Evolutionary conservation across 2,113 vertebrate species (phyloP), one percentile per base, ranked within the genome.

Genomic region (Coptodon bakossiorum): DNA sequence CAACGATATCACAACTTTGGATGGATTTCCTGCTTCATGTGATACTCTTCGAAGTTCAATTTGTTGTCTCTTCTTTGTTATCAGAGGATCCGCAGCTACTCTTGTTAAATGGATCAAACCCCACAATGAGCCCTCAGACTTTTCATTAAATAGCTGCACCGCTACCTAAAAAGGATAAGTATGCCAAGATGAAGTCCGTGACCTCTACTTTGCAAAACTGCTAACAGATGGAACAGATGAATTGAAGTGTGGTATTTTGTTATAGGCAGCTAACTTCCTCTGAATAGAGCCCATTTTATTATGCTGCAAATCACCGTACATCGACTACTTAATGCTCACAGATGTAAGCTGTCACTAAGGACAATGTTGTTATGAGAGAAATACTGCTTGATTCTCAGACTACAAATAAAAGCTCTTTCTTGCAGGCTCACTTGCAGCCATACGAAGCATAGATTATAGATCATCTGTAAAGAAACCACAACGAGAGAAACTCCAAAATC

Each of bases 121-220:
- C 19, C 87, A 92, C 86, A 88, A 91, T 91, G 87, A 90, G 71
- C 90, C 90, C 78, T 84, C 54, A 61, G 81, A 71, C 68, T 84
- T 81, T 81, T 88, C 80, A 87, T 82, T 83, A 81, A 92, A 85
- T 24, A 68, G 45, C 88, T 48, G 78, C 11, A 82, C 83, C 27
- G 73, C 81, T 95, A 89, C 95, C 95, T 94, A 95, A 95, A 95
- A 95, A 93, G 95, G 94, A 91, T 87, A 93, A 86, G 80, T 81
- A 92, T 82, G 88, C 86, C 88, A 92, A 87, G 86, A 89, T 38
- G 84, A 89, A 88, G 71, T 84, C 76, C 52, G 84, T 90, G 93
- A 93, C 88, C 87, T 91, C 71, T 53, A 81, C 86, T 90, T 86
- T 90, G 82, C 57, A 88, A 90, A 94, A 90, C 90, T 83, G 82